Percentiles rank a stretch among this genome's conserved stretches.
These are phyloP conservation scores for Hybognathus amarus DNA, from an alignment of 2,797 vertebrate genomes.

Conservation along the genomic window DNA sequence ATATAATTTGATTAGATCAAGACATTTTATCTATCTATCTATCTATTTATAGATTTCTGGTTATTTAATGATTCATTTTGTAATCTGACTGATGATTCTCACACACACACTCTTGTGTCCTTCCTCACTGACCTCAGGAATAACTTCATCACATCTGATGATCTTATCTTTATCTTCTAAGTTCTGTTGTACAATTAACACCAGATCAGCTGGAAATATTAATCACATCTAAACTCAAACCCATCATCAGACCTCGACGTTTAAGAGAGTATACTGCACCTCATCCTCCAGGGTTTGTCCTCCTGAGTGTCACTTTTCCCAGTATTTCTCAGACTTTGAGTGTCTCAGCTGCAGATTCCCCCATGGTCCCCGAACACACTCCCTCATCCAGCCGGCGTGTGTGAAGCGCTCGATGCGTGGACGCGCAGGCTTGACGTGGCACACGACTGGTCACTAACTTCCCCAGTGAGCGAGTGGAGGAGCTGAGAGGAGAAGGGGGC, in stretches of 20 bases:
- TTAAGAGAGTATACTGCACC: conserved; percentile 46
- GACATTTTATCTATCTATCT: not conserved
- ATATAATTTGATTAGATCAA: not conserved
- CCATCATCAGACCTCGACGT: not conserved
- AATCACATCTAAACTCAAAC: not conserved
- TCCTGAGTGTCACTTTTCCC: not conserved
- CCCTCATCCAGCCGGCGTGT: not conserved
- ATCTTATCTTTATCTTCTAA: not conserved
- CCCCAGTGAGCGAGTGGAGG: conserved; percentile 73
- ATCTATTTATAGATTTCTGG: not conserved
- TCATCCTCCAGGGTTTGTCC: conserved; percentile 24
- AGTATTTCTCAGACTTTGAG: not conserved
- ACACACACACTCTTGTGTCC: conserved; percentile 14
- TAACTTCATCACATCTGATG: not conserved
- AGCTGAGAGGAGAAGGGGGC: conserved; percentile 76
- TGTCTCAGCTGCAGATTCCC: no score
- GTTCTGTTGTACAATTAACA: not conserved
- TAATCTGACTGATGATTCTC: not conserved
- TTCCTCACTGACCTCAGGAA: conserved; percentile 40
- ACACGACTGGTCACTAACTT: conserved; percentile 82
- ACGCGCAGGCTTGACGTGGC: conserved; percentile 93
- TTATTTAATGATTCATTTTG: not conserved
- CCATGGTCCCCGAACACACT: not conserved
- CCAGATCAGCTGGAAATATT: not conserved
- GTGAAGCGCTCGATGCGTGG: not conserved